These are phyloP conservation scores for Seriola aureovittata DNA, from an alignment of 2,113 vertebrate genomes.

Conservation along the genomic window DNA sequence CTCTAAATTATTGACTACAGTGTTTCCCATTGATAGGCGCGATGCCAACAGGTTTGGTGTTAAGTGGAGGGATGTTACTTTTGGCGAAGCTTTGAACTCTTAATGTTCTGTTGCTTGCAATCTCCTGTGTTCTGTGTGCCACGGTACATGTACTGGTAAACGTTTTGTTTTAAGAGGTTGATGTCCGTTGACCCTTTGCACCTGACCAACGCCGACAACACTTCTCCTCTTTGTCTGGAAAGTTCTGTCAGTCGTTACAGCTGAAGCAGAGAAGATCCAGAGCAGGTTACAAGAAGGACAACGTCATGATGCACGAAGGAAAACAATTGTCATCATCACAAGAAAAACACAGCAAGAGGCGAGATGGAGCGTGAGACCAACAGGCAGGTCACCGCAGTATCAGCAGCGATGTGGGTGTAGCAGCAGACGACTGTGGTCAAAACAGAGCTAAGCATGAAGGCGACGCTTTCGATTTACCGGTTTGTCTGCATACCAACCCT, in stretches of 20 bases:
- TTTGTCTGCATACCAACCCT: neutral
- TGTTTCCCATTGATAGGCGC: neutral
- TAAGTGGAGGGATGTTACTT: neutral
- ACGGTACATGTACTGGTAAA: neutral
- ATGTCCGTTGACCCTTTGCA: neutral
- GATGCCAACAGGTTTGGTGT: neutral
- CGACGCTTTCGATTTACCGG: neutral
- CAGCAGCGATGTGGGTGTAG: neutral
- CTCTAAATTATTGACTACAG: neutral
- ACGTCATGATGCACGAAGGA: neutral
- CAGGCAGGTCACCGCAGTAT: neutral
- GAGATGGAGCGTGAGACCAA: neutral
- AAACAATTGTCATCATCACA: neutral
- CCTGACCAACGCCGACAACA: neutral
- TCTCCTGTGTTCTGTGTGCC: neutral
- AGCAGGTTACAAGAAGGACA: too few relatives aligned
- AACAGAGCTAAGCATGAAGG: neutral
- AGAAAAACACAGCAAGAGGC: neutral
- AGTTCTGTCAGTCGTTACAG: too few relatives aligned
- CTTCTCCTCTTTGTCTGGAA: too few relatives aligned
- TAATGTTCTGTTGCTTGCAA: neutral
- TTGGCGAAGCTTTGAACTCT: neutral
- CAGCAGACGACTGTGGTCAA: neutral
- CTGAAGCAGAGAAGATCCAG: too few relatives aligned
- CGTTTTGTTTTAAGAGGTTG: too few relatives aligned